Conservation (phyloP, 2,113 vertebrate species). For the Guaruba guarouba region DNA sequence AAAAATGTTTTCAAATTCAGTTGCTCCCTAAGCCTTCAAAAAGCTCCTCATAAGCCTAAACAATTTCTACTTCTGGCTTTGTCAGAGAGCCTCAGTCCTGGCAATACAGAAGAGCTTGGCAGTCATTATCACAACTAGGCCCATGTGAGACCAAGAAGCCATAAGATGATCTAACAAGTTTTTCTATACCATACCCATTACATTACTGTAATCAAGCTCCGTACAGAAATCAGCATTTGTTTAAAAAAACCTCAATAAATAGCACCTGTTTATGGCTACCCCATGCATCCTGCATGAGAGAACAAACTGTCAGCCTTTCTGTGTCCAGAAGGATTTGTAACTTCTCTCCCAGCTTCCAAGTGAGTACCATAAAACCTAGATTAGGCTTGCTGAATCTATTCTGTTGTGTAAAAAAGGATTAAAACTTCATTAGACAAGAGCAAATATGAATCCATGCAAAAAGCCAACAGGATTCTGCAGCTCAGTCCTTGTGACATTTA, state of each 20-base stretch:
- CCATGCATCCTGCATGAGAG: not conserved
- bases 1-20: not conserved
- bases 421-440: not conserved
- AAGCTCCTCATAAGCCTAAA: not conserved
- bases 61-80: not conserved
- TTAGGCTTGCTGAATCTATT: not conserved
- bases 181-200: not conserved
- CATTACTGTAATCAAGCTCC: not conserved
- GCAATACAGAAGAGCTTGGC: not conserved
- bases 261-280: not conserved
- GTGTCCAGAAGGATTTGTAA: not conserved
- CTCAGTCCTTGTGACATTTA: not conserved
- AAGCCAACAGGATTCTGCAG: not conserved
- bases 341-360: not conserved
- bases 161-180: not conserved
- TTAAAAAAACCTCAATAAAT: not conserved
- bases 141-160: not conserved
- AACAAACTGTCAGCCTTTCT: not conserved
- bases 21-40: not conserved
- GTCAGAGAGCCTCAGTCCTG: not conserved
- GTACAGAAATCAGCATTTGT: not conserved
- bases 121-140: not conserved
- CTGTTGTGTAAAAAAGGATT: not conserved
- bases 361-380: not conserved
- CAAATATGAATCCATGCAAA: not conserved